phyloP scores from a whole-genome alignment of 23 tunicate genomes.

The Clavelina lepadiformis region DNA sequence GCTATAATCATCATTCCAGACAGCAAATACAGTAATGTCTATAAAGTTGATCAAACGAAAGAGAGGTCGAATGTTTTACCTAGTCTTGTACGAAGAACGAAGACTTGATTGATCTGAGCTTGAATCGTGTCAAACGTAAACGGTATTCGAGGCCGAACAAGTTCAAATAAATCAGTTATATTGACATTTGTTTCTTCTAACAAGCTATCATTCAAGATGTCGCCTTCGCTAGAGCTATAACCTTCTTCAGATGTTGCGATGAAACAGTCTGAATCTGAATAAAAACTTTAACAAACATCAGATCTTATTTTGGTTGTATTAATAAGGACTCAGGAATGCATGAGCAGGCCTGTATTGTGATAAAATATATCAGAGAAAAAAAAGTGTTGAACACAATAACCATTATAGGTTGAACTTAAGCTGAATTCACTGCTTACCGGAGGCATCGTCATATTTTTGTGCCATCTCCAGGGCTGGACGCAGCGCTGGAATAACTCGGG shows the following conservation, averaged over 20 bases:
- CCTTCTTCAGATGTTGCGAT: neutral
- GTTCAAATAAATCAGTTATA: conserved; percentile 61
- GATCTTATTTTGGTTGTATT: no score
- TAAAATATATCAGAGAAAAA: no score
- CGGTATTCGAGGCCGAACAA: conserved; percentile 66
- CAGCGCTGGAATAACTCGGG: conserved; percentile 66
- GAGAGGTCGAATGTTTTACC: conserved; percentile 24
- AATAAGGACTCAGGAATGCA: no score
- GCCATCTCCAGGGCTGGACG: conserved; percentile 26
- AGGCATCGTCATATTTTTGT: no score
- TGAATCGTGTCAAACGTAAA: conserved; percentile 56
- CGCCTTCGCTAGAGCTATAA: neutral
- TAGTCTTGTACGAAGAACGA: conserved; percentile 69
- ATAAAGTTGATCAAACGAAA: neutral
- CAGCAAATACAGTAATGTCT: neutral
- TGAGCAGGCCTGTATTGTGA: no score
- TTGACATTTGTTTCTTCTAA: neutral
- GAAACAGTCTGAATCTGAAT: neutral
- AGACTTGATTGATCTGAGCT: conserved; percentile 96
- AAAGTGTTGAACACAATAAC: no score
- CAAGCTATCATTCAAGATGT: neutral
- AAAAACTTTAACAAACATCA: no score
- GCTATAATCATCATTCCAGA: neutral
- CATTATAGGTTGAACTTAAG: no score
- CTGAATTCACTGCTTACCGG: no score